A percentile compares a stretch with the other conserved stretches of the same genome.
These are phyloP conservation scores for Manduca sexta DNA, from an alignment of 1,140 invertebrate species.

Conservation along the genomic window DNA sequence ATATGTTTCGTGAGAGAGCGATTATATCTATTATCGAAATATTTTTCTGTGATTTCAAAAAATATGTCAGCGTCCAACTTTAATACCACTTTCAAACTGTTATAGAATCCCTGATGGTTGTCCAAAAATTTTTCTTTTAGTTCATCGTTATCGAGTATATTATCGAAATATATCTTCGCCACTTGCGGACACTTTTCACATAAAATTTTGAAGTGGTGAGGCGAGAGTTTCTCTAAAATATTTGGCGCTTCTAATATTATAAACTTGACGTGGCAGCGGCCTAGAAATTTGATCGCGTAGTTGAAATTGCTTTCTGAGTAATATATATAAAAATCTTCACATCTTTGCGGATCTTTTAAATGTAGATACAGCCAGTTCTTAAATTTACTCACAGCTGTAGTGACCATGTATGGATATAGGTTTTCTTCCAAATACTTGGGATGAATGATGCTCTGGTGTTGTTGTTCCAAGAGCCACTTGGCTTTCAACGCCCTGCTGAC, in stretches of 20 bases:
- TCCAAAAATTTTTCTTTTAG: background rate
- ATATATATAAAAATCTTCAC: conserved; percentile 40
- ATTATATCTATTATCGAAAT: conserved; percentile 6
- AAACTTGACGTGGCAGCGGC: conserved; percentile 29
- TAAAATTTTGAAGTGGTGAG: conserved; percentile 29
- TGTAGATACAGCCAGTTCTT: conserved; percentile 39
- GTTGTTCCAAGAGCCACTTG: conserved; percentile 33
- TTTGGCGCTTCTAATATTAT: conserved; percentile 27
- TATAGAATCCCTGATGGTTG: background rate
- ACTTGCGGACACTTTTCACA: conserved; percentile 3
- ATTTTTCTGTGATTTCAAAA: conserved; percentile 17
- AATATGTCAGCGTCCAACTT: background rate
- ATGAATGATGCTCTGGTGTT: conserved; percentile 34
- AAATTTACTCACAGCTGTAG: conserved; percentile 46
- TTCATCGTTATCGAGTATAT: background rate
- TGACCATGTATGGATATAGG: conserved; percentile 44
- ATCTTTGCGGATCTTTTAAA: conserved; percentile 29
- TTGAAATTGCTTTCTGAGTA: conserved; percentile 32
- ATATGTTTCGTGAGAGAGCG: conserved; percentile 24
- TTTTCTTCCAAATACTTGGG: conserved; percentile 33
- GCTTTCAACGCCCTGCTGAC: conserved; percentile 42
- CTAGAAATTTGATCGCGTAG: conserved; percentile 39
- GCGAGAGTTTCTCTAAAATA: conserved; percentile 30
- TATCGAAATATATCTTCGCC: conserved; percentile 14
- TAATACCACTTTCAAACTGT: conserved; percentile 2